These are phyloP conservation scores for Prochilodus magdalenae DNA, from an alignment of 2,113 vertebrate species.

Conservation along the genomic window DNA sequence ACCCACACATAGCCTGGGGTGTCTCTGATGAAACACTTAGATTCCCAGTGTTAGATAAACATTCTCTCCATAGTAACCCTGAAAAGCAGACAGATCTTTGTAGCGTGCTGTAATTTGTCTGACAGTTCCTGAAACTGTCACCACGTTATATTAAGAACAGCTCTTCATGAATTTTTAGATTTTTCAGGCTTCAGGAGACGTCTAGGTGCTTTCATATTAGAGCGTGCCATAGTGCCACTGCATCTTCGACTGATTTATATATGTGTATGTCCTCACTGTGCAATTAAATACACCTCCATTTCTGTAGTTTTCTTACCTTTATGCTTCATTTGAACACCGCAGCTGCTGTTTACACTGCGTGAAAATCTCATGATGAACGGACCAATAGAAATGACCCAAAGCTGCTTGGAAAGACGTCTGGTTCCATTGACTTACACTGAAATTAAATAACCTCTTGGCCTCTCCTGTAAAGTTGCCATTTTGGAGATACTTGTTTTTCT, in stretches of 20 bases:
- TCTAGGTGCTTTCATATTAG: not conserved
- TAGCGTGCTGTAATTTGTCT: not conserved
- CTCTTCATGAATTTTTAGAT: not conserved
- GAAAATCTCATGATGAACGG: no score
- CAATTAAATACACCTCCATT: no score
- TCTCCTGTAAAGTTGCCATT: no score
- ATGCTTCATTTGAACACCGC: no score
- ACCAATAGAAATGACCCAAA: no score
- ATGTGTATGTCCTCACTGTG: no score
- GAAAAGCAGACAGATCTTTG: not conserved
- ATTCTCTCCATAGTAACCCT: slow-evolving; percentile 6
- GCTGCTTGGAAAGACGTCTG: no score
- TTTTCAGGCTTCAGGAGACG: not conserved
- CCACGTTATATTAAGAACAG: not conserved
- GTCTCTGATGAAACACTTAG: not conserved
- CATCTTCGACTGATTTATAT: not conserved
- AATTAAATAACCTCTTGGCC: no score
- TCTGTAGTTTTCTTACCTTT: no score
- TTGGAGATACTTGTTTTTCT: no score
- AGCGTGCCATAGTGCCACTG: not conserved
- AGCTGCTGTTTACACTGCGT: no score
- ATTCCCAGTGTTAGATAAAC: not conserved
- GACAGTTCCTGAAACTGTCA: not conserved
- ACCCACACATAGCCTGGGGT: not conserved
- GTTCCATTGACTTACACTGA: no score